Base-by-base conservation (phyloP, 2,113 vertebrate species). In the Cygnus atratus region DNA sequence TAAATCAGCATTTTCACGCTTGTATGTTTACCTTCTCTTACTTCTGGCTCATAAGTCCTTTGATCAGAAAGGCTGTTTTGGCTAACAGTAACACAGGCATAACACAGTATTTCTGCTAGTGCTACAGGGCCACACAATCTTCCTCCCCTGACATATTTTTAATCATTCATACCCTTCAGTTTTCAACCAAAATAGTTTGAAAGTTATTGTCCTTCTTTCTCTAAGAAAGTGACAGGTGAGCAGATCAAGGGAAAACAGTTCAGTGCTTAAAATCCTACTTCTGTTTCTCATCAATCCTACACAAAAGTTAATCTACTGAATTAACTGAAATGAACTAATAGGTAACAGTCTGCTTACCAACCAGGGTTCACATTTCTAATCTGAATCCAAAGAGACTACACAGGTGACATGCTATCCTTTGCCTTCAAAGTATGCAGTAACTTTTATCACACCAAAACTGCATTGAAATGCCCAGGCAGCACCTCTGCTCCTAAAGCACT, bases 81-180 rank as follows among this genome's bases (percentile, higher is more conserved):
- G n/a, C 2, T 58, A 66, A 26, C 0, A 0, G 21, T 33, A 50
- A 54, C 5, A 20, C 12, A 7, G 14, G 16, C 3, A 4, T 48
- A 48, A 43, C 12, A 19, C 10, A 10, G 3, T 26, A 15, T 77
- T 81, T 85, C 77, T n/a, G 54, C 33, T 52, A 63, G 15, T 25
- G 29, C 33, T 62, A 29, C 29, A 50, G 22, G 17, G 31, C 29
- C 39, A 37, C 6, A 20, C 11, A 9, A 15, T 63, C 19, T 62
- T 76, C 25, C 3, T 80, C 10, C 41, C 10, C 41, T 59, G 15
- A 50, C 3, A 0, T 28, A 28, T 28, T 50, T 50, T 84, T 65
- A 24, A 55, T 43, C 10, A 46, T 84, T 68, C 18, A 11, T 41
- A 29, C 28, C n/a, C 22, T 48, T 35, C 11, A 24, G 13, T 88